Evolutionary conservation across 2,113 vertebrate species (phyloP), one percentile per base, ranked within the genome.

Genomic region (Marmota monax): DNA sequence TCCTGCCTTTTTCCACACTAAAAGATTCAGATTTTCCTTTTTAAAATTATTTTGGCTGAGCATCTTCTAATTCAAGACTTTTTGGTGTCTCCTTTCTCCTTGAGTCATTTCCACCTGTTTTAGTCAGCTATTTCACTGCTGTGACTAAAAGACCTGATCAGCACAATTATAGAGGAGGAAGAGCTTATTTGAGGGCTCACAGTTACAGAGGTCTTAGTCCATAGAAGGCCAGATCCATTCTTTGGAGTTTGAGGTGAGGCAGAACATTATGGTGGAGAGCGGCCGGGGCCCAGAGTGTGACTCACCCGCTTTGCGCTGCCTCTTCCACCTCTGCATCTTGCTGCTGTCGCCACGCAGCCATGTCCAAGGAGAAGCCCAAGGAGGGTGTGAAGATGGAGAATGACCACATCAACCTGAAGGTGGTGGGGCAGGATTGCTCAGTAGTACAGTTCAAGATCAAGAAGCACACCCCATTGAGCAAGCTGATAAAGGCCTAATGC

Each of bases 361-460:
- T 45, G 45, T 8, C 45, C 6, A 0, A 45, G 45, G 45, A 45
- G 45, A 45, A 45, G 45, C 45, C 7, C 45, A 45, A 99, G 99
- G 99, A 99, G 97, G 99, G 99, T 80, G 99, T 99, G 90, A 99
- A 45, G 45, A 8, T 7, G 6, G 45, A 45, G 45, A 45, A 45
- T 45, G 45, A 45, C 45, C 45, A 45, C 98, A 99, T 99, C 98
- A 99, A 99, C 97, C 99, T 99, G 88, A 99, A 99, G 96, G 99
- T 99, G 96, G 99, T 99, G 0, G 99, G 99, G 22, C 99, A 99
- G 97, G 99, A 99, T 93, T 99, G 99, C 58, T 99, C 99, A 0
- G 99, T 99, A 97, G 99, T 99, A 97, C 99, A 99, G 98, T 99
- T 99, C 97, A 99, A 99, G 98, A 99, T 99, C 96, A 99, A 99